A percentile compares a stretch with the other conserved stretches of the same genome.
Evolutionary conservation across 2,797 vertebrate genomes (phyloP).

Genomic region (Diplodus sargus): DNA sequence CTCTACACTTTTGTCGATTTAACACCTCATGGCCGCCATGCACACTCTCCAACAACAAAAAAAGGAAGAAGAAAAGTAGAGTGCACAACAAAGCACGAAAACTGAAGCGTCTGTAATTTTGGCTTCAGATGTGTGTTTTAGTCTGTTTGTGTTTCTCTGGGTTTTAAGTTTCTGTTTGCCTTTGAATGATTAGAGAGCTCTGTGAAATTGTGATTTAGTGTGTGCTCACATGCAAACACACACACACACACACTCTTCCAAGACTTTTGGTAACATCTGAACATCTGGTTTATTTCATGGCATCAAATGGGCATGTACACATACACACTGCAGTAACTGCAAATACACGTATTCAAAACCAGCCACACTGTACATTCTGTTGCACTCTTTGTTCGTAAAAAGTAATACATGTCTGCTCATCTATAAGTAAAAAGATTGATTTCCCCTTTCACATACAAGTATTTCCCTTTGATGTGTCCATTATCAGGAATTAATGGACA

Average conservation of each 20-base stretch:
- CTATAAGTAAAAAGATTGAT: background rate
- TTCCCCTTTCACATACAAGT: too few species aligned
- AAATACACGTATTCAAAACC: background rate
- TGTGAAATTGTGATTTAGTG: slow-evolving; percentile 41
- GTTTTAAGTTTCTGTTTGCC: slow-evolving; percentile 63
- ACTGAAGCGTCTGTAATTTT: slow-evolving; percentile 29
- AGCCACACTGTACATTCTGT: background rate
- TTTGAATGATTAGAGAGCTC: slow-evolving; percentile 56
- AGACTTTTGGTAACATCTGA: slow-evolving; percentile 34
- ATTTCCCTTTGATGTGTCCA: too few species aligned
- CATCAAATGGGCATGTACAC: slow-evolving; percentile 1
- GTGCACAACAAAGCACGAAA: slow-evolving; percentile 6
- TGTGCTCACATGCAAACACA: slow-evolving; percentile 29
- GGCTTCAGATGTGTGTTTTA: slow-evolving; percentile 49
- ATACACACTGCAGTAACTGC: background rate
- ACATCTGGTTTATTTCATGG: slow-evolving; percentile 51
- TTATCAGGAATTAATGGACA: too few species aligned
- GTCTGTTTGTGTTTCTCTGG: slow-evolving; percentile 60
- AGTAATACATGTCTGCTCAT: background rate
- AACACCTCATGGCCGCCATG: slow-evolving; percentile 55
- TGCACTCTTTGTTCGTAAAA: background rate
- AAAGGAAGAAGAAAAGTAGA: background rate
- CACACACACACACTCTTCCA: slow-evolving; percentile 14
- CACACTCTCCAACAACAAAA: slow-evolving; percentile 8
- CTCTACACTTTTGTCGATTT: slow-evolving; percentile 43